Base-by-base conservation (phyloP, 2,888 invertebrate genomes). In the Cosmopolites sordidus region DNA sequence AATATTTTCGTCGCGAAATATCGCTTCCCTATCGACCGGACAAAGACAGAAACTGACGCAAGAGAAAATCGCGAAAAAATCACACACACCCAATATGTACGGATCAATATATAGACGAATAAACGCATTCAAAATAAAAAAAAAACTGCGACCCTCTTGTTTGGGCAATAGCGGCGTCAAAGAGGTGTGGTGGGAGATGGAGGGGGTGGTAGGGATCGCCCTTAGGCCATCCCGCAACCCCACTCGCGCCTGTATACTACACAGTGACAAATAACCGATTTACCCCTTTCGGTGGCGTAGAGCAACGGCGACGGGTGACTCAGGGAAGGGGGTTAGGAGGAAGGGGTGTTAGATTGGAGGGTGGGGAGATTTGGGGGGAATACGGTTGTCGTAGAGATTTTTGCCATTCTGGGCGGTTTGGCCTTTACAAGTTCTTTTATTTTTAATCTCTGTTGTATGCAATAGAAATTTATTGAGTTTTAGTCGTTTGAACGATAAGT, bases 121-220 rank as follows among this genome's bases (percentile, higher is more conserved):
- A 42, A 47, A 55, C 58, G 63, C 66, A 67, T 66, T 67, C 67
- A 66, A 68, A 69, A 69, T 69, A 69, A 67, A 69, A 67, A 69
- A 66, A 68, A 22, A 22, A 22, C 22, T 22, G 22, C 22, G 22
- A 22, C 67, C 66, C 68, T 68, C 65, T 63, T 59, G 59, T 60
- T 59, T 58, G 59, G 58, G 59, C 59, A 54, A 56, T 22, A 43
- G 55, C 39, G 53, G 56, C 44, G 57, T 29, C 53, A 59, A 49
- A 58, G 48, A 56, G 53, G 58, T 56, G 60, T 17, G 43, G n/a
- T 18, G 38, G 22, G 8, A 5, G 22, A 8, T 22, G 33, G 11
- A 11, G 3, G 11, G 33, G 33, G 33, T 4, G n/a, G 33, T 4
- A 5, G 11, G 33, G 12, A n/a, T 5, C 33, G 22, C 22, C 22